A percentile compares a stretch with the other conserved stretches of the same genome.
phyloP scores from a whole-genome alignment of 2,888 invertebrate species.

The Hydraecia micacea region DNA sequence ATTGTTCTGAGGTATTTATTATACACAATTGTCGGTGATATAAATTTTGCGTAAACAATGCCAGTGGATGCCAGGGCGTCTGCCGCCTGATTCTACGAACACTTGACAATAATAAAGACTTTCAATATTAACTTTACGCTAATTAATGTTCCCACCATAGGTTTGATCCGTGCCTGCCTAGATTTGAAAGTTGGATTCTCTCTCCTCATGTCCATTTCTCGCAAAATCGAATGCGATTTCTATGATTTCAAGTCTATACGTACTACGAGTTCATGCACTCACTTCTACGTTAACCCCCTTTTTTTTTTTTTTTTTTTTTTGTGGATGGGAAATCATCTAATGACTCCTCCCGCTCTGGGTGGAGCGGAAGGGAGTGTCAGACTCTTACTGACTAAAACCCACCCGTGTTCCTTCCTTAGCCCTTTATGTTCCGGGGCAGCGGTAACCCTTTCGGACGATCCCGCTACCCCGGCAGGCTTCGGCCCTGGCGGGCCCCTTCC shows the following conservation, averaged over 20 bases:
- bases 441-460: no score
- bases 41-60: slow-evolving; percentile 66
- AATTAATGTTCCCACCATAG: slow-evolving; percentile 47
- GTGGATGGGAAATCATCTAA: no score
- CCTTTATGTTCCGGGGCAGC: no score
- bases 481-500: no score
- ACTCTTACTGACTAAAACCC: no score
- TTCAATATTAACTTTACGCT: slow-evolving; percentile 41
- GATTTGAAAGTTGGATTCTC: slow-evolving; percentile 29
- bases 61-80: slow-evolving; percentile 61
- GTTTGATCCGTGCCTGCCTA: slow-evolving; percentile 26
- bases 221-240: background rate
- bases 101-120: slow-evolving; percentile 62
- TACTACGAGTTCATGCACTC: background rate
- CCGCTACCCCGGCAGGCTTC: no score
- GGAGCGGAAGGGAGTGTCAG: no score
- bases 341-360: no score
- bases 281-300: background rate
- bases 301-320: no score
- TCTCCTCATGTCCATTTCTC: background rate
- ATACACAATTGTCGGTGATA: slow-evolving; percentile 55
- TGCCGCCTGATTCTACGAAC: slow-evolving; percentile 61
- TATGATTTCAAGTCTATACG: background rate
- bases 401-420: no score
- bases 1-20: slow-evolving; percentile 60